These are phyloP conservation scores for Ruditapes philippinarum DNA, from an alignment of 1,140 invertebrate genomes.

Conservation along the genomic window DNA sequence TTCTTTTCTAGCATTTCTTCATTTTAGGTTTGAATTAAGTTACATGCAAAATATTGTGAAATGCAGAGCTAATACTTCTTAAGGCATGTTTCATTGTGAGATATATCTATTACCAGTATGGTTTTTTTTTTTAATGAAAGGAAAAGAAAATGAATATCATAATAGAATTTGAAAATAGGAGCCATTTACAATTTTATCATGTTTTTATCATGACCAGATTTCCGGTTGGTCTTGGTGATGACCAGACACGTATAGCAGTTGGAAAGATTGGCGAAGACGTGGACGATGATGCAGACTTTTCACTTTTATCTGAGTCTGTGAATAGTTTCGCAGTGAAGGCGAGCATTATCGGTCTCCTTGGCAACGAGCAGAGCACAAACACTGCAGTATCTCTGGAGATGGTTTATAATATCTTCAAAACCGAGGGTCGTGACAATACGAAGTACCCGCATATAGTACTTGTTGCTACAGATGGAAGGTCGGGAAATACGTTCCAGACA, in stretches of 20 bases:
- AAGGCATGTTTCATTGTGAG: too few relatives aligned
- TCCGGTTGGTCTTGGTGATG: background rate
- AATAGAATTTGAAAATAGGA: too few relatives aligned
- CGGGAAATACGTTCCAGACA: conserved; percentile 20
- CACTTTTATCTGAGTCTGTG: background rate
- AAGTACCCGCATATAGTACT: conserved; percentile 6
- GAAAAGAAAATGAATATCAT: too few relatives aligned
- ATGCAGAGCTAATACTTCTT: too few relatives aligned
- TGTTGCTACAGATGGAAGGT: background rate
- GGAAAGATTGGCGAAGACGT: background rate
- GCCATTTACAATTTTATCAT: background rate
- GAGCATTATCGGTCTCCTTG: background rate
- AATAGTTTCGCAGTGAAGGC: background rate
- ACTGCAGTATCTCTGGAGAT: background rate
- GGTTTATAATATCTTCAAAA: background rate
- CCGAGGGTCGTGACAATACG: background rate
- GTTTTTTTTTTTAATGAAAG: too few relatives aligned
- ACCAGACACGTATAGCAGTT: conserved; percentile 16
- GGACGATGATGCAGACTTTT: background rate
- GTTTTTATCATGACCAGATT: background rate
- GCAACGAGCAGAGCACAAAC: background rate
- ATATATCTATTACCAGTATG: too few relatives aligned
- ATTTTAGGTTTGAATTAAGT: too few relatives aligned
- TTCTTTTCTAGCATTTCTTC: too few relatives aligned
- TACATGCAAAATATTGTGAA: too few relatives aligned